These are phyloP conservation scores for Mobula hypostoma DNA, from an alignment of 2,113 vertebrate species.

Conservation along the genomic window DNA sequence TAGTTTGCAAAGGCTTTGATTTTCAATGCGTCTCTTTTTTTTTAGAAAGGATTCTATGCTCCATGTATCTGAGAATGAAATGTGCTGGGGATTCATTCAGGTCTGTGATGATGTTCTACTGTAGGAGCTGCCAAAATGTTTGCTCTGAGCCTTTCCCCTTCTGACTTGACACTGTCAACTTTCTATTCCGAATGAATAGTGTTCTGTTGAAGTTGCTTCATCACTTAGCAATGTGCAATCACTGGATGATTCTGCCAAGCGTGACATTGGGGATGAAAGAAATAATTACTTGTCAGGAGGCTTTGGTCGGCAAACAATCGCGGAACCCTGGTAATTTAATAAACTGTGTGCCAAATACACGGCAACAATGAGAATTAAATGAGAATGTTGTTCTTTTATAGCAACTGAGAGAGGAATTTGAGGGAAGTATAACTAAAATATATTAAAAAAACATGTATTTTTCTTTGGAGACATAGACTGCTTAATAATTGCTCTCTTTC, in stretches of 20 bases:
- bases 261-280: slow-evolving; percentile 24
- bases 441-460: not conserved
- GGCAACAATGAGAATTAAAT: slow-evolving; percentile 36
- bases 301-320: slow-evolving; percentile 27
- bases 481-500: not conserved
- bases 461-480: not conserved
- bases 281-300: slow-evolving; percentile 30
- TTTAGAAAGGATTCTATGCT: not conserved
- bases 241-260: slow-evolving; percentile 35
- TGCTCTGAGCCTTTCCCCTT: not conserved
- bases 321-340: slow-evolving; percentile 28
- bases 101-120: not conserved
- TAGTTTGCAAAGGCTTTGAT: not conserved
- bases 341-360: slow-evolving; percentile 13
- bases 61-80: not conserved
- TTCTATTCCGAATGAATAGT: slow-evolving; percentile 2
- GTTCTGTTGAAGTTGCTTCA: slow-evolving; percentile 7
- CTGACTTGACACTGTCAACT: slow-evolving; percentile 12
- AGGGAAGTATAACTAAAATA: not conserved
- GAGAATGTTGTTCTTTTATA: slow-evolving; percentile 27
- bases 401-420: not conserved
- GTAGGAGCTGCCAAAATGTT: not conserved
- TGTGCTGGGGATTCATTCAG: slow-evolving; percentile 4
- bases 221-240: slow-evolving; percentile 38
- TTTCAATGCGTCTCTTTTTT: not conserved